Percentiles rank a stretch among this genome's conserved stretches.
Evolutionary conservation across 2,797 vertebrate genomes (phyloP).

Genomic region (Pagetopsis macropterus): DNA sequence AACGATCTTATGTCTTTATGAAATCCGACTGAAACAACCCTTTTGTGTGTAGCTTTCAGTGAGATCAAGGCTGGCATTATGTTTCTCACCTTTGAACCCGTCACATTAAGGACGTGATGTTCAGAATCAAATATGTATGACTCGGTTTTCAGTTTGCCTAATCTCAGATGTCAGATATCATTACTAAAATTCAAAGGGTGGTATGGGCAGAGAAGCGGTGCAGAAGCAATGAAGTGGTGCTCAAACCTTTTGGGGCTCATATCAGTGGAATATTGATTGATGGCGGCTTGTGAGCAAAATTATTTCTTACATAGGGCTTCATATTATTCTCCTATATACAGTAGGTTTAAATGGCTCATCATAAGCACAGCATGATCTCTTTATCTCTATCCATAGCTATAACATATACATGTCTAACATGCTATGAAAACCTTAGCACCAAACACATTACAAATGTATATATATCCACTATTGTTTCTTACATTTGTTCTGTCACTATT

Average conservation of each 20-base stretch:
- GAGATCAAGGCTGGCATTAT: conserved; percentile 69
- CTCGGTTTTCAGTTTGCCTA: conserved; percentile 62
- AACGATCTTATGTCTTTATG: conserved; percentile 44
- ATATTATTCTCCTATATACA: conserved; percentile 34
- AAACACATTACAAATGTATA: background rate
- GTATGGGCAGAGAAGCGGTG: conserved; percentile 48
- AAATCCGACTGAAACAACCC: conserved; percentile 50
- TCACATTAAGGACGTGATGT: conserved; percentile 70
- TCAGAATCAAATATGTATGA: conserved; percentile 72
- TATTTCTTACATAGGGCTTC: conserved; percentile 49
- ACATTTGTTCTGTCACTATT: background rate
- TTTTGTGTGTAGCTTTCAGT: conserved; percentile 52
- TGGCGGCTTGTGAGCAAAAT: conserved; percentile 48
- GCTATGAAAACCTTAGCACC: background rate
- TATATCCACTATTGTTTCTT: conserved; percentile 1
- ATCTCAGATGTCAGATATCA: conserved; percentile 71
- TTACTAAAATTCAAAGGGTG: conserved; percentile 69
- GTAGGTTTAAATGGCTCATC: conserved; percentile 14
- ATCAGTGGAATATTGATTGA: conserved; percentile 60
- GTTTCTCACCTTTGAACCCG: conserved; percentile 65
- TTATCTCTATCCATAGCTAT: conserved; percentile 3
- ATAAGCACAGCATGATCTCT: conserved; percentile 13
- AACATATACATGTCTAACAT: conserved; percentile 13
- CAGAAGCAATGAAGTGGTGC: conserved; percentile 51
- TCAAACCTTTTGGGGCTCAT: conserved; percentile 52